phyloP scores from a whole-genome alignment of 2,113 vertebrate species.

The Oceanites oceanicus region DNA sequence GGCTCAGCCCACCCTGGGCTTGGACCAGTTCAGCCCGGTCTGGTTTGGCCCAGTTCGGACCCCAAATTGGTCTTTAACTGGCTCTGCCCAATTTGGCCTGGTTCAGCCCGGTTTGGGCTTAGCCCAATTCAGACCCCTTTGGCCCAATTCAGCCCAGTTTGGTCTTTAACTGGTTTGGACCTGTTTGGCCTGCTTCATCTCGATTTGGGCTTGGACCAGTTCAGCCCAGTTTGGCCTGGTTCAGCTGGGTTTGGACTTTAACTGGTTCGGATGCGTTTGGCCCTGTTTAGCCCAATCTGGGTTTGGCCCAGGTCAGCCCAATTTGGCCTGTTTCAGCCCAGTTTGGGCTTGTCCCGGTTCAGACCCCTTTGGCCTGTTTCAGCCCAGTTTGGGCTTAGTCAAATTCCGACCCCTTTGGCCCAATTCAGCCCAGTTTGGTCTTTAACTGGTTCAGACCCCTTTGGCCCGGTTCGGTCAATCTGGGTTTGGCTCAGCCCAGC shows the following conservation, averaged over 20 bases:
- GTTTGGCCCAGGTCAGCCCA: rapidly evolving
- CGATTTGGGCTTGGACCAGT: too few species aligned
- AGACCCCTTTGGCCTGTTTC: neutral
- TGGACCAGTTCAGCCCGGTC: neutral
- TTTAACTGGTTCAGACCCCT: neutral
- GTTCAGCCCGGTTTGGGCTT: neutral
- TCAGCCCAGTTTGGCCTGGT: too few species aligned
- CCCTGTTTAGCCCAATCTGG: neutral
- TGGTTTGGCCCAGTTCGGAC: neutral
- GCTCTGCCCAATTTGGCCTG: neutral
- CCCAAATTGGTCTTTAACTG: neutral
- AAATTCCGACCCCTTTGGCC: neutral
- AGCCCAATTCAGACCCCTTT: neutral
- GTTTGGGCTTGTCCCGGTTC: neutral
- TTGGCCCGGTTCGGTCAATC: neutral
- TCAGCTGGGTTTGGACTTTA: too few species aligned
- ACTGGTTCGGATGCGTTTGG: too few species aligned
- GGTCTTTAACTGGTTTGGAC: too few species aligned
- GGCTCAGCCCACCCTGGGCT: too few species aligned
- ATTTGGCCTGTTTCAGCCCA: neutral
- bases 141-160: neutral
- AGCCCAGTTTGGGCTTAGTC: too few species aligned
- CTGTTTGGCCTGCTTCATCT: too few species aligned
- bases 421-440: neutral
- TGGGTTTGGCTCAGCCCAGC: too few species aligned